Evolutionary conservation across 2,113 vertebrate genomes (phyloP), one percentile per base, ranked within the genome.

Genomic region (Phalacrocorax pelagicus): DNA sequence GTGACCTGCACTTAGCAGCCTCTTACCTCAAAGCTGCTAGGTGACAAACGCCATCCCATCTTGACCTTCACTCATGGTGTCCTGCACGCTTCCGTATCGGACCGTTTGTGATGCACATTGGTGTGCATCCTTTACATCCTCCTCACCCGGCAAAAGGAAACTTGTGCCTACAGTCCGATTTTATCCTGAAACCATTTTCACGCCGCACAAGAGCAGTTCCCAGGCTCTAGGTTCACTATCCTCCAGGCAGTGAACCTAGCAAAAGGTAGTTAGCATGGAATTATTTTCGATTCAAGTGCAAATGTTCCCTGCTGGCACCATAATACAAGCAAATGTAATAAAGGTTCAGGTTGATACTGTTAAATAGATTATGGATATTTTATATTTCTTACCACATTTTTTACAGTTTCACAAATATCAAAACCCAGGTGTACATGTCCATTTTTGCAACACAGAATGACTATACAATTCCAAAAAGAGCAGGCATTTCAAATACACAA

Each of bases 391-490:
- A 89, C 94, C 96, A 97, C 92, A 67, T 93, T 90, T 92, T 97
- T 94, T 96, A 97, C 97, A 97, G 81, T 96, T 94, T 96, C 98
- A 96, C 98, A 98, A 97, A 97, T 94, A 98, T 91, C 96, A 98
- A 92, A 97, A 96, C 94, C 97, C 91, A 63, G 90, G 94, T 95
- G 89, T 90, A 96, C 96, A 96, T n/a, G 93, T 97, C 96, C 93
- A 88, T 96, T 96, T 96, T 97, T 84, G 92, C 91, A 95, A 96
- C 96, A 97, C 5, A 95, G 92, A 94, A 62, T 78, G 95, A 97
- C 83, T 82, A 92, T 96, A 97, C 95, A 97, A 92, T 95, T 97
- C 97, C 96, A 78, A 96, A 95, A 97, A 96, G 95, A 97, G 96
- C 98, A 98, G 92, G 97, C 98, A 96, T 98, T 97, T 96, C 93